Evolutionary conservation across 2,888 invertebrate genomes (phyloP), one percentile per base, ranked within the genome.

Genomic region (Diarsia brunnea): DNA sequence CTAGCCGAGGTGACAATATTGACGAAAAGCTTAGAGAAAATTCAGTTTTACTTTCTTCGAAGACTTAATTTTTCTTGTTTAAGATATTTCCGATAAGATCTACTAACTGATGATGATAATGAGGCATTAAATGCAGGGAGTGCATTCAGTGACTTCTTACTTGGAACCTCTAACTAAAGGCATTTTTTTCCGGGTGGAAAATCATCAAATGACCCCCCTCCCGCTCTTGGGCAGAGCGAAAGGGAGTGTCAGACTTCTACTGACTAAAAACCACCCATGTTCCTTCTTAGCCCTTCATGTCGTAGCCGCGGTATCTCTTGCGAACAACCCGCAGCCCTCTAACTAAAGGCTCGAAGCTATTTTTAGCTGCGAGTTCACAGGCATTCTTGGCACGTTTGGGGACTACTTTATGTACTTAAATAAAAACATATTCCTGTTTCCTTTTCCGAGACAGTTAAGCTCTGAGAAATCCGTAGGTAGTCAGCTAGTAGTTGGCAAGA

Each of bases 1-100:
- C 11, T 67, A 27, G 21, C 63, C 11, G 69, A 27, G 21, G 69
- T 60, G 21, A 38, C 31, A 31, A 51, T 73, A 66, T 43, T 66
- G 5, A 2, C 19, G 27, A 19, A 14, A 78, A 21, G 14, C 47
- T 27, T 51, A n/a, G n/a, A 55, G 24, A 60, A 31, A 31, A 60
- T 8, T 58, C 21, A 19, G 31, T 21, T 75, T 49, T 19, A 19
- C 2, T 10, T 53, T 31, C 16, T 14, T 2, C 14, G 1, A 45
- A 70, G 7, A 47, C 16, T 19, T 21, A 49, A 0, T 19, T 49
- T 7, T 49, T 49, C 5, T 19, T 49, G 5, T n/a, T 58, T 27
- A 24, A 27, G 16, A 58, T 58, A 55, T 14, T 24, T 24, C n/a
- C 53, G 2, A 24, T 55, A 14, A 24, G 55, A 55, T 24, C 14